phyloP scores from a whole-genome alignment of 2,113 vertebrate species.

The Dicrurus megarhynchus region DNA sequence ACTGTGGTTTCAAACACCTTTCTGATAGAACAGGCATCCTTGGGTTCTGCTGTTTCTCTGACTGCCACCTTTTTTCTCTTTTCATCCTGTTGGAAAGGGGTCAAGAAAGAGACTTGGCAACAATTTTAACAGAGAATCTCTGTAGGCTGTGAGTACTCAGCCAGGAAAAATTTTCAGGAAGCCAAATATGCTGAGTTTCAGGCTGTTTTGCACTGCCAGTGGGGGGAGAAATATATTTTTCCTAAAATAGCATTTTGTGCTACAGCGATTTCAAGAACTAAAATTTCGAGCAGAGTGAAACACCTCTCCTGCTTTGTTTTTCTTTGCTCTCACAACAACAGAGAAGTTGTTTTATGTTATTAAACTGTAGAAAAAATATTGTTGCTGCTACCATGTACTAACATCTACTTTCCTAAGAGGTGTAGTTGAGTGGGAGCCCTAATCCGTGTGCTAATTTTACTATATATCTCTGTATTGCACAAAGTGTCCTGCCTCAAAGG shows the following conservation, averaged over 20 bases:
- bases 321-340: background rate
- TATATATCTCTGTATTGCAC: background rate
- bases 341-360: background rate
- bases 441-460: background rate
- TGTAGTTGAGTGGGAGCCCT: background rate
- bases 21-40: background rate
- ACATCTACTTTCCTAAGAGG: background rate
- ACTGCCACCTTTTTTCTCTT: background rate
- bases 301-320: background rate
- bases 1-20: background rate
- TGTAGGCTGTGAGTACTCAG: background rate
- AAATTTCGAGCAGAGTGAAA: background rate
- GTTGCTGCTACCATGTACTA: background rate
- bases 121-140: background rate
- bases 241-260: background rate
- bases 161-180: background rate
- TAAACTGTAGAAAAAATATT: background rate
- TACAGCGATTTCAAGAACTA: background rate
- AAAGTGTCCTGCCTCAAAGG: background rate
- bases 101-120: background rate
- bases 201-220: background rate
- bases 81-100: background rate
- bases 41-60: background rate
- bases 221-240: background rate
- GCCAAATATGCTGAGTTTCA: background rate